Base-by-base conservation (phyloP, 2,888 invertebrate species). In the Synanthedon myopaeformis region DNA sequence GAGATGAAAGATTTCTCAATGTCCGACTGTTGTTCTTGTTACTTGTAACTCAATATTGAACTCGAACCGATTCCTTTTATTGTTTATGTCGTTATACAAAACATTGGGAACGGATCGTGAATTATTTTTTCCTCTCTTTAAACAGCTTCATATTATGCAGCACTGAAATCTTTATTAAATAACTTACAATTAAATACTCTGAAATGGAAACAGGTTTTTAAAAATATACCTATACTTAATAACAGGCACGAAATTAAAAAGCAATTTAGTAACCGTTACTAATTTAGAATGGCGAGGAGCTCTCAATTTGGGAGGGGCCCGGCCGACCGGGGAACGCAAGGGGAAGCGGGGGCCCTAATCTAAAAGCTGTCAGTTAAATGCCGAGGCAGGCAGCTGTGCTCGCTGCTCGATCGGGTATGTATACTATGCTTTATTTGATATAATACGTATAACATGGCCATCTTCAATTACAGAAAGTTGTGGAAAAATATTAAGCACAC, bases 201-300 rank as follows among this genome's bases (percentile, higher is more conserved):
- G 51, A 28, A 56, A 56, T 66, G 70, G 72, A 70, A 65, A 57
- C 57, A 56, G 63, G 66, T 63, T 65, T 56, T 57, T 23, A 41
- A 67, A 72, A 73, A 73, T 69, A 72, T 68, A n/a, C n/a, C n/a
- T n/a, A 70, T 71, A 72, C 72, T 76, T 79, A 82, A 81, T 81
- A 84, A 82, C 77, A 69, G 69, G 70, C 68, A 71, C 63, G 76
- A 82, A 85, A 86, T 86, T 85, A 85, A 84, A 86, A 84, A 82
- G 79, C 82, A 81, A 87, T 87, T 87, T 84, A 72, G 79, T 81
- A 81, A 82, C 83, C 82, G 79, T 84, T 81, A 83, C 84, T 85
- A 84, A 86, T 86, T 84, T 82, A 79, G 80, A 68, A 69, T 72
- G 73, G 75, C 74, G 73, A 76, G 72, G 74, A 76, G 75, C 75